Evolutionary conservation across 1,140 invertebrate genomes (phyloP), one percentile per base, ranked within the genome.

Genomic region (Drepana arcuata): DNA sequence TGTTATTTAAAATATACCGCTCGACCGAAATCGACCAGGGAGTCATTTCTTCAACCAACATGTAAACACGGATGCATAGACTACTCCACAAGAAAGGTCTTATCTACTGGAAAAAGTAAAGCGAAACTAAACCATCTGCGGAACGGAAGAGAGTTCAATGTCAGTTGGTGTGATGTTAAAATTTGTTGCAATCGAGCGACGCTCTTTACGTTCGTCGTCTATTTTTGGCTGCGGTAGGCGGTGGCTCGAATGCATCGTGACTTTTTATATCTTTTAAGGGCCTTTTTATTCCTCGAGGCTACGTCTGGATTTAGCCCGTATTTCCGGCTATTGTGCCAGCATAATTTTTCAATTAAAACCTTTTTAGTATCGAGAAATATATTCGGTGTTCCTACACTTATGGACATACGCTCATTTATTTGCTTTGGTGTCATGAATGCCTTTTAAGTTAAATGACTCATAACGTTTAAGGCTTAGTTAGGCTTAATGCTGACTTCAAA

Each of bases 191-290:
- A n/a, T n/a, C n/a, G n/a, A n/a, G n/a, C n/a, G 24, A 28, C 42
- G 27, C 39, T 37, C 28, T 50, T 39, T 48, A 56, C 48, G 52
- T 73, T 68, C 37, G 34, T 63, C 36, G 31, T 63, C 51, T 80
- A 77, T 80, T 80, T 77, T 71, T 73, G 75, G 58, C 75, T 80
- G 75, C 75, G 75, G 75, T 80, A 77, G 75, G 75, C 75, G 75
- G 72, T 67, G 62, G 72, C 58, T 72, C 54, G 53, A 56, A 61
- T 67, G 60, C 54, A 64, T 49, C 43, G 54, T 48, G 49, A 27
- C 53, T 71, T 75, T 75, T 69, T 70, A 57, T 49, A 41, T 63
- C 49, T 56, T 64, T 65, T 51, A 48, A 48, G 41, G 30, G 39
- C 42, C 51, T 67, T 73, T 74, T 70, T 70, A 63, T 69, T 54